Base-by-base conservation (phyloP, 2,797 vertebrate species). In the Cossypha heuglini region DNA sequence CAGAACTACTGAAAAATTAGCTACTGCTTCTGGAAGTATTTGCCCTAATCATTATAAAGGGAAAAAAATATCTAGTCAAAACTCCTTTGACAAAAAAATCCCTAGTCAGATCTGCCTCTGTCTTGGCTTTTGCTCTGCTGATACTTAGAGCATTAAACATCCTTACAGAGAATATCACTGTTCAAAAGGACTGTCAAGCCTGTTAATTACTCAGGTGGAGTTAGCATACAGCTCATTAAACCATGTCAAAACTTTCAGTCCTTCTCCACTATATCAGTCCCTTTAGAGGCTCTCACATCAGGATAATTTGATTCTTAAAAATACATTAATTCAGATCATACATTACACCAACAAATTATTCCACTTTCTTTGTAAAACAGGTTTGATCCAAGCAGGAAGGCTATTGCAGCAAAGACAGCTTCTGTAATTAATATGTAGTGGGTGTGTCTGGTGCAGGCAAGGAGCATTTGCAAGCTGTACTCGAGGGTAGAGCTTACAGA, bases 271-370 rank as follows among this genome's bases (percentile, higher is more conserved):
- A 25, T 90, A 86, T 88, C 77, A 92, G 90, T 96, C 90, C 94
- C 93, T 97, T 97, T 91, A 97, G 95, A 95, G 97, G 94, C 86
- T 96, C 96, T 96, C 89, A 46, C 77, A 95, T 94, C 91, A 96
- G 94, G 86, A 95, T 96, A 97, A 96, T 96, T 94, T 94, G 94
- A 97, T 97, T 95, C 95, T 97, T 96, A 96, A 95, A 97, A 97
- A 95, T 94, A 90, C 96, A 97, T 97, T 97, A 97, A 97, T 98
- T 98, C 96, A 97, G 94, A 97, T 97, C 97, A 97, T 94, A 96
- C 69, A 94, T 97, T 97, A 93, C 94, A 96, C 94, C 88, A 96
- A 97, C 95, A 96, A 97, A 97, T 94, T 94, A 90, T 96, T 97
- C 94, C 83, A 87, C 95, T 96, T 96, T 71, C 97, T 97, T 97